These are phyloP conservation scores for Bostrychus sinensis DNA, from an alignment of 2,113 vertebrate genomes.

Conservation along the genomic window DNA sequence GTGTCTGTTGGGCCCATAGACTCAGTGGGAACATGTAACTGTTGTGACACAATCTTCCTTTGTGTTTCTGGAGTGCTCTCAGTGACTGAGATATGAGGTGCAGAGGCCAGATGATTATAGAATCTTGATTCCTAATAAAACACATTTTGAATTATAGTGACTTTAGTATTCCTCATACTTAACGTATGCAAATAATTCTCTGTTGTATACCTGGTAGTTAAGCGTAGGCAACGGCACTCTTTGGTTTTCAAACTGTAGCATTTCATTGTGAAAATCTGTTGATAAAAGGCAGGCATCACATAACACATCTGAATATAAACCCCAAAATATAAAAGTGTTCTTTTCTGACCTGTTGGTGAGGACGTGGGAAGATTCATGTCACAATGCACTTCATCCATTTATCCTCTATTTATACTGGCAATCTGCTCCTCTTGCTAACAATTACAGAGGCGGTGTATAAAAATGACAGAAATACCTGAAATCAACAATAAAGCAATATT, in stretches of 20 bases:
- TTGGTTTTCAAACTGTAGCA: constrained; percentile 72
- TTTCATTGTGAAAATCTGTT: constrained; percentile 60
- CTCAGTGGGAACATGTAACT: constrained; percentile 32
- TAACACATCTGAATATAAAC: neutral
- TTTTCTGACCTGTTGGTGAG: constrained; percentile 18
- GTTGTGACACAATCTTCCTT: constrained; percentile 38
- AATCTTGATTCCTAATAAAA: constrained; percentile 32
- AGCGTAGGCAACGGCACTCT: constrained; percentile 64
- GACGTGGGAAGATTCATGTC: constrained; percentile 37
- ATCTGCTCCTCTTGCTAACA: constrained; percentile 70
- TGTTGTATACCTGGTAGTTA: constrained; percentile 33
- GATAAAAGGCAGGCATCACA: constrained; percentile 4
- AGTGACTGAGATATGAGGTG: constrained; percentile 54
- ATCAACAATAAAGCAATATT: no score
- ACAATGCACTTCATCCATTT: constrained; percentile 80
- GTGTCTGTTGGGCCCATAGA: constrained; percentile 8
- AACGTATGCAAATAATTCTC: neutral
- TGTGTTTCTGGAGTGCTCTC: constrained; percentile 53
- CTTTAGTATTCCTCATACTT: neutral
- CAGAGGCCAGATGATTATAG: constrained; percentile 29
- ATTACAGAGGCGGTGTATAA: neutral
- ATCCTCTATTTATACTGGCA: constrained; percentile 67
- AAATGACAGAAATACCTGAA: no score
- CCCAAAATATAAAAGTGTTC: neutral
- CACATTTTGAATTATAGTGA: constrained; percentile 1